These are phyloP conservation scores for Aphis gossypii DNA, from an alignment of 1,140 invertebrate genomes.

Conservation along the genomic window DNA sequence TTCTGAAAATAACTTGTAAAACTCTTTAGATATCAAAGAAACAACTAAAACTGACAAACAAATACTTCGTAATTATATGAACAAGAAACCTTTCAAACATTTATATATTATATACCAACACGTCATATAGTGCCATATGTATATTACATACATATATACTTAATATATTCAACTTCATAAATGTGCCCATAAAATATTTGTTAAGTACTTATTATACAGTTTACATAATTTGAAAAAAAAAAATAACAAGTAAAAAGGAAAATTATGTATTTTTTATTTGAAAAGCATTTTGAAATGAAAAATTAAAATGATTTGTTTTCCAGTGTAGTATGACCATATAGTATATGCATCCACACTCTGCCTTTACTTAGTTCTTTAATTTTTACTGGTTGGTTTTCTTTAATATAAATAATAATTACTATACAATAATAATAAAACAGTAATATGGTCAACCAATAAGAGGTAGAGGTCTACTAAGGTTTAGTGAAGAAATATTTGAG, in stretches of 20 bases:
- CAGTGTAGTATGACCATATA: too few species aligned
- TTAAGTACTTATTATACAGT: not conserved
- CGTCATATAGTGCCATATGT: not conserved
- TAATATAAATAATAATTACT: not conserved
- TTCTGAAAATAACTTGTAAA: not conserved
- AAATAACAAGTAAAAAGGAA: too few species aligned
- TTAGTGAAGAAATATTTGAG: too few species aligned
- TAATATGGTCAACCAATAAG: not conserved
- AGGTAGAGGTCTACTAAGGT: too few species aligned
- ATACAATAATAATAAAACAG: not conserved
- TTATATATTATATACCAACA: not conserved
- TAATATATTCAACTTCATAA: too few species aligned
- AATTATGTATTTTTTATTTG: too few species aligned
- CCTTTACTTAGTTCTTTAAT: not conserved
- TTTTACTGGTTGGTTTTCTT: not conserved
- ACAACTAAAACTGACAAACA: not conserved
- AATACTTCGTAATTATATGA: conserved; percentile 4
- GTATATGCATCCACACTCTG: too few species aligned
- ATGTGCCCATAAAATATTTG: too few species aligned
- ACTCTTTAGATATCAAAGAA: not conserved
- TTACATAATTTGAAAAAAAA: not conserved
- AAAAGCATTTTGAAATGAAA: too few species aligned
- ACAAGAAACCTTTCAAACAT: not conserved
- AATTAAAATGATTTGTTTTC: too few species aligned
- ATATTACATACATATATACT: not conserved